Base-by-base conservation (phyloP, 2,797 vertebrate genomes). In the Lacerta agilis region DNA sequence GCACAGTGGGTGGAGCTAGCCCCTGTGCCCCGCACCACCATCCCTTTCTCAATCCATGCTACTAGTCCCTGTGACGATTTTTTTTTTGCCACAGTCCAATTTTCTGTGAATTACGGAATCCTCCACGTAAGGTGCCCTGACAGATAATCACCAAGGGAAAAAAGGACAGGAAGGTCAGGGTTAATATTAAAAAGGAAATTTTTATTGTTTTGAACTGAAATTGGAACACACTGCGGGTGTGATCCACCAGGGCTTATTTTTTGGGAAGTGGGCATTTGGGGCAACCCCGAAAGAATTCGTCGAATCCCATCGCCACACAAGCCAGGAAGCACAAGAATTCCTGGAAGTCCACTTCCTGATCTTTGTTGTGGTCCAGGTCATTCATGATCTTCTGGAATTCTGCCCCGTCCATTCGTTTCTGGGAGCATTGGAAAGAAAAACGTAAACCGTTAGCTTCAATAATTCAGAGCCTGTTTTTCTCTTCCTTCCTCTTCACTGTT, bases 311-410 rank as follows among this genome's bases (percentile, higher is more conserved):
- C 82, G 97, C 95, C 2, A 97, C 86, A 84, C 93, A 94, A 82
- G 88, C 80, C 58, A 97, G 87, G 91, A 98, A 72, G 78, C 8
- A 92, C 2, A 92, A 91, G 85, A 93, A 98, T 95, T 98, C 97
- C 10, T 82, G 20, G 94, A 98, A 98, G 91, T 98, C 97, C 90
- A 98, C 96, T 1, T 82, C 92, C 5, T 96, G 95, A 93, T 97
- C 96, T 86, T 89, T 88, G 95, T 98, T 96, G 13, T 13, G 2
- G 77, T 98, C 98, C 94, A 97, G 77, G 8, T 94, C 95, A 0
- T 73, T 94, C 96, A 98, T 97, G 88, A 98, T 91, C 4, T n/a
- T 33, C 86, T 98, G 97, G 25, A 97, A 25, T 0, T 66, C 93
- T 2, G 87, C 83, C 73, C 91, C 91, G 3, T 95, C 93, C 0